Evolutionary conservation across 37 sponge, comb jelly and placozoan genomes (phyloP), one percentile per base, ranked within the genome.

Genomic region (Agelas oroides): DNA sequence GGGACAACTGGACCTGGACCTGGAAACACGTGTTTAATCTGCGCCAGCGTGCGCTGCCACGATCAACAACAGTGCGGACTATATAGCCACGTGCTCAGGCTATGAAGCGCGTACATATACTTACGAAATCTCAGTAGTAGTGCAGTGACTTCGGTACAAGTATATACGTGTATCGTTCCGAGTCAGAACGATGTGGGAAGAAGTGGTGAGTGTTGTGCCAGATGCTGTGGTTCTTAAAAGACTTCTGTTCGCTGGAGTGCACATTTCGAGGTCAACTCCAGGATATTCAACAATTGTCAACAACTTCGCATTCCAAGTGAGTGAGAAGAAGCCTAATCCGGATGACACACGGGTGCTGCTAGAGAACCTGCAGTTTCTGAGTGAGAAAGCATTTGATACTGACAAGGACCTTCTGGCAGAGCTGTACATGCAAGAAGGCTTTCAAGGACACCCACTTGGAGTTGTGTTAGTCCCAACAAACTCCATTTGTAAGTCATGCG

Each of bases 311-410:
- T 30, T 6, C 1, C 19, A 20, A 2, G 33, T 12, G 20, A 33
- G 5, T 3, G 34, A 24, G 6, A 35, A 20, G 35, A 68, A 15
- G 33, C 58, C 58, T 19, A 18, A 19, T 56, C 58, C 58, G 15
- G 58, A 56, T 15, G 15, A 15, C 15, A 18, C 18, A 15, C 15
- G 58, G 18, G 70, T 32, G 12, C 33, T 5, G 33, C 20, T 68
- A 3, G 70, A 68, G 33, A 68, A 68, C 33, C 31, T 68, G 2
- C 11, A 68, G 33, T 5, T 30, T 5, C 36, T 68, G 6, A 32
- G 33, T 68, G 35, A 68, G 36, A 32, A 68, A 68, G 70, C 70
- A 6, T 68, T 68, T n/a, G n/a, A n/a, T n/a, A n/a, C n/a, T n/a
- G n/a, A n/a, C n/a, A n/a, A n/a, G n/a, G n/a, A n/a, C n/a, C 58